phyloP scores from a whole-genome alignment of 1,140 invertebrate genomes.

The Trinorchestia longiramus region DNA sequence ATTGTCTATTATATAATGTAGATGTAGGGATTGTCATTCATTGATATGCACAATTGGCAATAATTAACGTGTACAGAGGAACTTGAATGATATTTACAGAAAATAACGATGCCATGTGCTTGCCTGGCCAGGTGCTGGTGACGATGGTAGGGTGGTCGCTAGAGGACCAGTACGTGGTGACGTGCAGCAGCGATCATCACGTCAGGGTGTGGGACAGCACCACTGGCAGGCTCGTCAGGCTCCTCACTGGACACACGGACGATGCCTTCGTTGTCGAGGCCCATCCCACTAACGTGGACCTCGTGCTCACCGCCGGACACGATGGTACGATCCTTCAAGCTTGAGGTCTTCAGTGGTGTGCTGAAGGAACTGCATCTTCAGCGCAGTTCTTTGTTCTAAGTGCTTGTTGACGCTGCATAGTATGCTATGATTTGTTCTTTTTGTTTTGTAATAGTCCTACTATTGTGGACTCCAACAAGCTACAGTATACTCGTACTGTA shows the following conservation, averaged over 20 bases:
- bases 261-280: slow-evolving; percentile 95
- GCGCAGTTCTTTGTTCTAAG: too few species aligned
- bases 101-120: too few species aligned
- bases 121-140: slow-evolving; percentile 78
- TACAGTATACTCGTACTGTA: too few species aligned
- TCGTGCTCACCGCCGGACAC: slow-evolving; percentile 91
- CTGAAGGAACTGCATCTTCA: neutral
- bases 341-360: neutral
- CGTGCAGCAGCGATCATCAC: slow-evolving; percentile 85
- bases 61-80: neutral
- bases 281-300: slow-evolving; percentile 85
- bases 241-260: slow-evolving; percentile 87
- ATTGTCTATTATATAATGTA: too few species aligned
- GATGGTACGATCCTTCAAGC: slow-evolving; percentile 90
- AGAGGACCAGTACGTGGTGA: slow-evolving; percentile 89
- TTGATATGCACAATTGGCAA: too few species aligned
- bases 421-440: too few species aligned
- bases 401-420: too few species aligned
- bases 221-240: slow-evolving; percentile 77
- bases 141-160: slow-evolving; percentile 97
- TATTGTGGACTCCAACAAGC: too few species aligned
- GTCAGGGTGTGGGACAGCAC: slow-evolving; percentile 91
- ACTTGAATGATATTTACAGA: too few species aligned
- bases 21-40: too few species aligned
- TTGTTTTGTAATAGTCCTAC: too few species aligned